phyloP scores from a whole-genome alignment of 2,113 vertebrate species.

The Pipa parva region DNA sequence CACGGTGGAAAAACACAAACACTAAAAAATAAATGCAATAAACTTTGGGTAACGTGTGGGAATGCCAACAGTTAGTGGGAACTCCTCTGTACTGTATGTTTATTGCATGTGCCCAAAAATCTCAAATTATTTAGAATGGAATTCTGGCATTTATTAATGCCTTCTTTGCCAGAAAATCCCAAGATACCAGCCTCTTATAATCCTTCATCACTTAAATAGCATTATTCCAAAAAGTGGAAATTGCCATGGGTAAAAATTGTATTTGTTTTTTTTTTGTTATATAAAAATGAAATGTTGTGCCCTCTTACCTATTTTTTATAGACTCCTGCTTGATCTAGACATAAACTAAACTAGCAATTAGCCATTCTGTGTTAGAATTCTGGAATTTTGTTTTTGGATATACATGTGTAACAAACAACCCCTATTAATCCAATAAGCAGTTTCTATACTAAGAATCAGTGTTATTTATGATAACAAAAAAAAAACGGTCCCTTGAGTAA shows the following conservation, averaged over 20 bases:
- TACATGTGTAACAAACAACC: no score
- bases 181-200: background rate
- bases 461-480: constrained; percentile 19
- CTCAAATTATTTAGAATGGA: background rate
- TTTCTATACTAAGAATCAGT: constrained; percentile 22
- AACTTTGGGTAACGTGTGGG: background rate
- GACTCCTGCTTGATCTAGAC: no score
- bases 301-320: no score
- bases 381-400: no score
- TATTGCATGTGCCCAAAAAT: background rate
- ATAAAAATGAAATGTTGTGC: no score
- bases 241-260: background rate
- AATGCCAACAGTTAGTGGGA: background rate
- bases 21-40: background rate
- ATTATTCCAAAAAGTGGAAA: background rate
- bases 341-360: no score
- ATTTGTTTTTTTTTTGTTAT: no score
- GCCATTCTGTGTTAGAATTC: no score
- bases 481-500: constrained; percentile 23
- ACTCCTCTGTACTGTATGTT: background rate
- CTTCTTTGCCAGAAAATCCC: background rate
- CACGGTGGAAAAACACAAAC: background rate
- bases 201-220: background rate
- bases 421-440: background rate
- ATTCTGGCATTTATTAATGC: background rate